Percentiles rank a stretch among this genome's conserved stretches.
These are phyloP conservation scores for Atlantisia rogersi DNA, from an alignment of 2,113 vertebrate genomes.

Conservation along the genomic window DNA sequence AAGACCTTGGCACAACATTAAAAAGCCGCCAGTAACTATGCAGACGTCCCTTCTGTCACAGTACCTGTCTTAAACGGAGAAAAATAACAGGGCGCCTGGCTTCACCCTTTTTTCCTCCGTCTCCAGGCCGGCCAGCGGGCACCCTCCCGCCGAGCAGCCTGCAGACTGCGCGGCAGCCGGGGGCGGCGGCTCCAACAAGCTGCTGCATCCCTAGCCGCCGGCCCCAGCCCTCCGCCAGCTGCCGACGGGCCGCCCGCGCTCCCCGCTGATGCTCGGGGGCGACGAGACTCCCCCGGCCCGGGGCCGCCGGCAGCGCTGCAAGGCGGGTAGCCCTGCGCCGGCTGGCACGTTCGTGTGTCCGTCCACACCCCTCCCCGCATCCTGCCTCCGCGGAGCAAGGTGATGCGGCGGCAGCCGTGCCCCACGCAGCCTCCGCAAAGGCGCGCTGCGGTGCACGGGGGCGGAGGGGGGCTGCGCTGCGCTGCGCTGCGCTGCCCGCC, in stretches of 20 bases:
- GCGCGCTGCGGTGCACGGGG: neutral
- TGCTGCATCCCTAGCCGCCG: neutral
- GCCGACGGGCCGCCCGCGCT: neutral
- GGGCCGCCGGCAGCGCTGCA: neutral
- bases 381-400: neutral
- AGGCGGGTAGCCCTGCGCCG: neutral
- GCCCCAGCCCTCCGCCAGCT: neutral
- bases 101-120: neutral
- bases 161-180: neutral
- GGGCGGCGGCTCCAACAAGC: neutral
- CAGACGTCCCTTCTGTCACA: neutral
- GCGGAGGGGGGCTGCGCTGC: no score
- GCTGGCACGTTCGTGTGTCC: neutral
- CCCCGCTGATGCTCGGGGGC: no score
- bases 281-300: neutral
- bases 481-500: neutral
- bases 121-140: neutral
- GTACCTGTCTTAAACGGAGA: neutral
- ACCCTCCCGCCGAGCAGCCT: neutral
- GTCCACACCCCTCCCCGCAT: no score
- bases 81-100: neutral
- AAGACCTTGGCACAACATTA: neutral
- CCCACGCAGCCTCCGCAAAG: neutral
- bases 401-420: neutral
- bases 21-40: neutral